These are phyloP conservation scores for Thumatha senex DNA, from an alignment of 2,888 invertebrate genomes.

Conservation along the genomic window DNA sequence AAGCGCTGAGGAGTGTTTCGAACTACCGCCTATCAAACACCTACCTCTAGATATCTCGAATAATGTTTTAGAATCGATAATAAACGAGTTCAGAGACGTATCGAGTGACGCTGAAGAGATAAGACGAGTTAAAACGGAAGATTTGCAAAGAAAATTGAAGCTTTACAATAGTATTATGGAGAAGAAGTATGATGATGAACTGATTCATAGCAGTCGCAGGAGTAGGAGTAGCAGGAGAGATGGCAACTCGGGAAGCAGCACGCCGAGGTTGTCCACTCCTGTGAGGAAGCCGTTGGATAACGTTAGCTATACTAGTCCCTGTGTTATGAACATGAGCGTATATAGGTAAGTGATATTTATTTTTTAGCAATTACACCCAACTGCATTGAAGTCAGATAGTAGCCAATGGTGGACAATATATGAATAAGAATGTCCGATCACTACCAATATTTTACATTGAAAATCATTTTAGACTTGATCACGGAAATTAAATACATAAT, in stretches of 20 bases:
- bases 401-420: no score
- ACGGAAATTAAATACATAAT: no score
- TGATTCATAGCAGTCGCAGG: slow-evolving; percentile 83
- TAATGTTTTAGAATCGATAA: slow-evolving; percentile 70
- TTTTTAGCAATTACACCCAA: no score
- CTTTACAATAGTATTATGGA: slow-evolving; percentile 88
- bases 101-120: slow-evolving; percentile 62
- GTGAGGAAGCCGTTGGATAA: slow-evolving; percentile 41
- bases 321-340: slow-evolving; percentile 62
- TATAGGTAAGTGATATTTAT: slow-evolving; percentile 44
- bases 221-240: slow-evolving; percentile 64
- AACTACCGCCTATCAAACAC: slow-evolving; percentile 85
- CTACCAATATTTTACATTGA: no score
- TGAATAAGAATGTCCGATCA: no score
- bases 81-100: slow-evolving; percentile 69
- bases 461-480: no score
- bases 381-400: no score
- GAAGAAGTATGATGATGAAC: slow-evolving; percentile 88
- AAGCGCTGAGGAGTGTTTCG: slow-evolving; percentile 90
- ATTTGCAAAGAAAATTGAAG: slow-evolving; percentile 81
- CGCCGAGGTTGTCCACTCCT: slow-evolving; percentile 57
- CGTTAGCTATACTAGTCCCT: slow-evolving; percentile 62
- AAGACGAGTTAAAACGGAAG: slow-evolving; percentile 54
- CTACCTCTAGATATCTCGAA: slow-evolving; percentile 72
- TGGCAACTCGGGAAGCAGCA: slow-evolving; percentile 50